Evolutionary conservation across 2,888 invertebrate species (phyloP), one percentile per base, ranked within the genome.

Genomic region (Catocala sponsa): DNA sequence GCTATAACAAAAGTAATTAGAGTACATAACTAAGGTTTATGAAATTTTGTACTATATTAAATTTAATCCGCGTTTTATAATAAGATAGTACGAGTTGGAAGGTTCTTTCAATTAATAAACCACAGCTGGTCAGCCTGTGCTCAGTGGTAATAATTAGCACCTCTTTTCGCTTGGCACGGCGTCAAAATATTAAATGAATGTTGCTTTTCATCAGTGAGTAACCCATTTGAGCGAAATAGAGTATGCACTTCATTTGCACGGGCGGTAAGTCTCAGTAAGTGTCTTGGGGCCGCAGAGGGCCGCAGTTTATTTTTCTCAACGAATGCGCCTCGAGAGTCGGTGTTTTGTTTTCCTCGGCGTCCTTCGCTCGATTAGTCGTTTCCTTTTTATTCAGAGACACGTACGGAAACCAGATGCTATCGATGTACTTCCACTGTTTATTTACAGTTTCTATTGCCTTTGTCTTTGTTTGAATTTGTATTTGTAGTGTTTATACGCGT

Each of bases 271-370:
- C 65, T 59, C 32, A 32, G 78, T 76, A 80, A 88, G 83, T 86
- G 85, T 86, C 85, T 88, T 75, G 83, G 84, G 79, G 76, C 70
- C 79, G 64, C 69, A 76, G 87, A 82, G 83, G 80, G 77, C 72
- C 79, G 61, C 70, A 78, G 88, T 88, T 86, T 88, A 88, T 91
- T 91, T 75, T 90, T 88, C 86, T 74, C 83, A 79, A 75, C 74
- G 80, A 83, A 80, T 83, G 84, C 79, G 66, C 78, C 70, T 69
- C 72, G 83, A 81, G 81, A 70, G 82, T 70, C 78, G 82, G 77
- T 80, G 85, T 83, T 89, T 87, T 89, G 87, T 89, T 91, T 90
- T 87, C 85, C 75, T 53, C 76, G 72, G 72, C 75, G 76, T 80
- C 76, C 79, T 82, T 74, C 82, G 82, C 83, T 82, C 84, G 85